A percentile compares a stretch with the other conserved stretches of the same genome.
Conservation (phyloP, 2,797 vertebrate genomes). For the Gymnocypris eckloni region DNA sequence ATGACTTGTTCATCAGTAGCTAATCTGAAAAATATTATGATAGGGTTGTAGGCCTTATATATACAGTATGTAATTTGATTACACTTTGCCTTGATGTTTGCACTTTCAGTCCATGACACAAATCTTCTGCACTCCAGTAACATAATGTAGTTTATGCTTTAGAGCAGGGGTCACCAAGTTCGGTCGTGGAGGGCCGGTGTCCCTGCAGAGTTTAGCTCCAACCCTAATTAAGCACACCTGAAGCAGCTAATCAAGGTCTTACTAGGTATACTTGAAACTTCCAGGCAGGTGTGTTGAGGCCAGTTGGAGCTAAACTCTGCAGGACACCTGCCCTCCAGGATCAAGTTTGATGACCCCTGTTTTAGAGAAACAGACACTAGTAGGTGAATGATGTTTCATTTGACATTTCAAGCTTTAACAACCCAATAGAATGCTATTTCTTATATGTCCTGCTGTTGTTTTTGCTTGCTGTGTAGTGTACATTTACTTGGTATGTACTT, state of each 20-base stretch:
- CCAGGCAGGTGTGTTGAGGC: no score
- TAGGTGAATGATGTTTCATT: constrained; percentile 28
- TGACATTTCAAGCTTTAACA: constrained; percentile 27
- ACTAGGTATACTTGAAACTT: no score
- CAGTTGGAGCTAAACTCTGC: no score
- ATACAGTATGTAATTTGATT: constrained; percentile 53
- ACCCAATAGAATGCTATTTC: constrained; percentile 15
- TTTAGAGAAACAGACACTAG: constrained; percentile 39
- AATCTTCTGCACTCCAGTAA: constrained; percentile 28
- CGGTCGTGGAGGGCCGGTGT: no score
- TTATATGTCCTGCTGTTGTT: constrained; percentile 36
- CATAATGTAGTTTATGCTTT: constrained; percentile 21
- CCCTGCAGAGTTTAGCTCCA: no score
- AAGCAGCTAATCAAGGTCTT: no score
- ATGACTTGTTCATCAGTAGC: constrained; percentile 49
- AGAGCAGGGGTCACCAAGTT: background rate
- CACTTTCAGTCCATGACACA: constrained; percentile 46
- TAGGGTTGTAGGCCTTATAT: constrained; percentile 64
- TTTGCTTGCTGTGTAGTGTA: constrained; percentile 73
- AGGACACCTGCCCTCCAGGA: no score
- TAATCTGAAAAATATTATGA: constrained; percentile 65
- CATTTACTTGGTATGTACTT: constrained; percentile 57
- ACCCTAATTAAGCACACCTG: no score
- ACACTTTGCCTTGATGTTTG: constrained; percentile 44
- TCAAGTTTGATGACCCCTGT: no score